Conservation (phyloP, 1,140 invertebrate genomes). For the Scylla paramamosain region DNA sequence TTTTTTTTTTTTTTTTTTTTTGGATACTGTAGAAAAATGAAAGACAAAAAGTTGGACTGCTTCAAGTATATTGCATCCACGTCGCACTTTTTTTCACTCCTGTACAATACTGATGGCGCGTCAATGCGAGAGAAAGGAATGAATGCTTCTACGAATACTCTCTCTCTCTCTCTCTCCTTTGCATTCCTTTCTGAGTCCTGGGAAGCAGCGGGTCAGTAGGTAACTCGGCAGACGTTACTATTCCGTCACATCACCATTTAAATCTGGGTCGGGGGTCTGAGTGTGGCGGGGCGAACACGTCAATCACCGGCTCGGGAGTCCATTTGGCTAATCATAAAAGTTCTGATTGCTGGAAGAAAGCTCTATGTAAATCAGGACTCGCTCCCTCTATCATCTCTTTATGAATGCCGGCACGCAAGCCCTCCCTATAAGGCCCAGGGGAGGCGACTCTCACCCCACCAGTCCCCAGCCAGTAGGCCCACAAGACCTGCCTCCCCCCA, state of each 20-base stretch:
- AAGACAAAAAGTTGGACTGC: too few relatives aligned
- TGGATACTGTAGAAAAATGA: too few relatives aligned
- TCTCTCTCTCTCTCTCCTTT: neutral
- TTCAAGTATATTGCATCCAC: too few relatives aligned
- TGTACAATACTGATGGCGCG: neutral
- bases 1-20: too few relatives aligned
- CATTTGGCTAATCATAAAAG: slow-evolving; percentile 53
- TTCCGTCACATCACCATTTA: neutral
- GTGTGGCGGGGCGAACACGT: neutral
- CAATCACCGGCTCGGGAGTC: slow-evolving; percentile 28
- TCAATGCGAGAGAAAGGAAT: neutral
- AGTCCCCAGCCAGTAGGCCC: neutral
- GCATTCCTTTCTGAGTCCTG: neutral
- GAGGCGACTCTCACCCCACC: slow-evolving; percentile 29
- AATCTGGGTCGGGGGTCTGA: neutral
- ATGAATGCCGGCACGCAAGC: slow-evolving; percentile 49
- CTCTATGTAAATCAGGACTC: slow-evolving; percentile 61
- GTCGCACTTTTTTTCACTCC: neutral
- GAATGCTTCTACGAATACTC: too few relatives aligned
- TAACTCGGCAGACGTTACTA: neutral
- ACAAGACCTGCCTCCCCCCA: neutral
- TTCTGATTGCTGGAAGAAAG: slow-evolving; percentile 61
- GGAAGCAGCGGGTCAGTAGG: neutral
- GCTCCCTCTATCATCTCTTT: slow-evolving; percentile 51
- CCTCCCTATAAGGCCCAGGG: neutral